Conservation (phyloP, 2,113 vertebrate species). For the Lamprologus speciosus region DNA sequence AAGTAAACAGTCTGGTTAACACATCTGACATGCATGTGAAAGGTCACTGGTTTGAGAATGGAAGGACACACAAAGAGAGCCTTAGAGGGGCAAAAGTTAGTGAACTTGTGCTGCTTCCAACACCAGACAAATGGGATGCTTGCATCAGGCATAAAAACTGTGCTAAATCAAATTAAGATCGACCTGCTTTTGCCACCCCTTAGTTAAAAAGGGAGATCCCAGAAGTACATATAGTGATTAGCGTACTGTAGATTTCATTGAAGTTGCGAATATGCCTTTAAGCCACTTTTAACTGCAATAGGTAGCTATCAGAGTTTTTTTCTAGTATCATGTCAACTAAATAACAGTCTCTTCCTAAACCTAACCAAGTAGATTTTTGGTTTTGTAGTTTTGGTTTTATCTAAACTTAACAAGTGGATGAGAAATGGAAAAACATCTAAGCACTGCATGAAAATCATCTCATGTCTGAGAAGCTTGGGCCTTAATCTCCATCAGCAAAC, state of each 20-base stretch:
- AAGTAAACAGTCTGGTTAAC: background rate
- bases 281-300: background rate
- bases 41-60: background rate
- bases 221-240: background rate
- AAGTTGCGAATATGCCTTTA: accelerated
- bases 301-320: background rate
- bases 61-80: background rate
- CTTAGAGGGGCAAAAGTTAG: background rate
- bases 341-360: background rate
- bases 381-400: background rate
- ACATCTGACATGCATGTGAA: background rate
- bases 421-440: background rate
- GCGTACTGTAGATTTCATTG: background rate
- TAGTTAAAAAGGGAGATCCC: background rate
- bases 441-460: background rate
- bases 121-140: background rate
- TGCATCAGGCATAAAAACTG: background rate
- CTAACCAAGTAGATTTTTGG: background rate
- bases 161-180: background rate
- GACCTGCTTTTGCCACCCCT: background rate
- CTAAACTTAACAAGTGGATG: background rate
- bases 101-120: background rate
- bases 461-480: background rate
- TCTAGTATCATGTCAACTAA: background rate
- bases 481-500: background rate